Conservation (phyloP, 2,797 vertebrate species). For the Psittacula derbiana region DNA sequence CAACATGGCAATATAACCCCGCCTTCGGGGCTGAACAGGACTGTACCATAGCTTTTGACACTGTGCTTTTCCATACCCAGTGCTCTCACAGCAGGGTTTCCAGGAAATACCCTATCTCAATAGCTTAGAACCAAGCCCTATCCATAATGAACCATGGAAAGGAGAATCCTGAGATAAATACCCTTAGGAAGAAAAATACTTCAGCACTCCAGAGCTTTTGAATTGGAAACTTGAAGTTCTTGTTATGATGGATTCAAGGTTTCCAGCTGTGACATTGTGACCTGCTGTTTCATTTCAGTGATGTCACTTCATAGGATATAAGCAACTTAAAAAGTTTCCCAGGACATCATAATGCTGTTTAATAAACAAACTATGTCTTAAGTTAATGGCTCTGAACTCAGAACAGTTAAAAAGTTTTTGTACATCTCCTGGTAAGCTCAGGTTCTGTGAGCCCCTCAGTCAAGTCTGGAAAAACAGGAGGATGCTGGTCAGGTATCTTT, state of each 20-base stretch:
- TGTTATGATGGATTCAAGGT: slow-evolving; percentile 53
- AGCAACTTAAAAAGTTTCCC: slow-evolving; percentile 59
- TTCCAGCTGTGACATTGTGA: slow-evolving; percentile 68
- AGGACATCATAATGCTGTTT: slow-evolving; percentile 52
- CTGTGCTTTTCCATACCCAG: not conserved
- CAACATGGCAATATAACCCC: not conserved
- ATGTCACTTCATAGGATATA: slow-evolving; percentile 59
- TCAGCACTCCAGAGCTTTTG: slow-evolving; percentile 25
- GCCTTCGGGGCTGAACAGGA: not conserved
- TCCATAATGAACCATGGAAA: not conserved
- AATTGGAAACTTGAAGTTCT: slow-evolving; percentile 30
- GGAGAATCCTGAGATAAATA: not conserved
- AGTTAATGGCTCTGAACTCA: not conserved
- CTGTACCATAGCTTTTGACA: not conserved
- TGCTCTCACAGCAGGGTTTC: not conserved
- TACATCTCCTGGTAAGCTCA: not conserved
- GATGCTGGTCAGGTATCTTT: not conserved
- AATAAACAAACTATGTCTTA: slow-evolving; percentile 53
- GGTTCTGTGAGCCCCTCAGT: not conserved
- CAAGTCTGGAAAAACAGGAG: not conserved
- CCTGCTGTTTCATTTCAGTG: slow-evolving; percentile 34
- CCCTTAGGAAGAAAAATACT: not conserved
- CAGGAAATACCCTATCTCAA: not conserved
- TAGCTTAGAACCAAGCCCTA: not conserved
- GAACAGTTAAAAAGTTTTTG: slow-evolving; percentile 22